phyloP scores from a whole-genome alignment of 2,888 invertebrate species.

The Corythucha ciliata region DNA sequence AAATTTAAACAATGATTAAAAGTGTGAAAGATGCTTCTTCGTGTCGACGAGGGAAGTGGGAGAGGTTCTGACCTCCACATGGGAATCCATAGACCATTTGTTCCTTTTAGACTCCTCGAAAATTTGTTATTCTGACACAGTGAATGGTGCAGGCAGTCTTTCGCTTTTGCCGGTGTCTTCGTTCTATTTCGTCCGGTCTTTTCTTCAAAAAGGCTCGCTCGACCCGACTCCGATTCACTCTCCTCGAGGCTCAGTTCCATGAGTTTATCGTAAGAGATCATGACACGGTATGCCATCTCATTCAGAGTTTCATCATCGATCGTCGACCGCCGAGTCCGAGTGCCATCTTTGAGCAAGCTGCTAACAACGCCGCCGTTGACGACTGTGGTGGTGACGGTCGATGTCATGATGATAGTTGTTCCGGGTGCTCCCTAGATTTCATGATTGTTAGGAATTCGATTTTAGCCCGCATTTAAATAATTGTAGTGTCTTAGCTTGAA shows the following conservation, averaged over 20 bases:
- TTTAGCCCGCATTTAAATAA: too few species aligned
- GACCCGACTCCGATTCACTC: too few species aligned
- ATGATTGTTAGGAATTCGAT: too few species aligned
- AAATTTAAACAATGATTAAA: constrained; percentile 6
- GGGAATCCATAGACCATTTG: constrained; percentile 59
- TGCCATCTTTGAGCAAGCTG: too few species aligned
- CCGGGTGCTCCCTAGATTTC: constrained; percentile 20
- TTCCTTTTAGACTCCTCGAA: constrained; percentile 48
- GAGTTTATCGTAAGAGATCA: constrained; percentile 50
- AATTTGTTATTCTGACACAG: constrained; percentile 59
- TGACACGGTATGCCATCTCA: constrained; percentile 48
- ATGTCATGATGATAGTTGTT: constrained; percentile 23
- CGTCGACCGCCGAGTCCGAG: constrained; percentile 11
- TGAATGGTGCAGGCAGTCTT: constrained; percentile 50
- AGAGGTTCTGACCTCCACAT: constrained; percentile 57
- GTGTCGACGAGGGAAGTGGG: not conserved
- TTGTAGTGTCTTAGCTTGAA: too few species aligned
- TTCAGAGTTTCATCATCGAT: constrained; percentile 42
- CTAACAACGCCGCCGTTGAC: not conserved
- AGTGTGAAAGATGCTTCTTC: not conserved
- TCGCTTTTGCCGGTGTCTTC: not conserved
- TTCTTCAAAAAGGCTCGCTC: constrained; percentile 33
- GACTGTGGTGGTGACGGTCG: constrained; percentile 19
- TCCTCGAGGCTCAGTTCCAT: constrained; percentile 36
- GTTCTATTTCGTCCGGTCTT: not conserved